Evolutionary conservation across 2,888 invertebrate species (phyloP), one percentile per base, ranked within the genome.

Genomic region (Altica lythri): DNA sequence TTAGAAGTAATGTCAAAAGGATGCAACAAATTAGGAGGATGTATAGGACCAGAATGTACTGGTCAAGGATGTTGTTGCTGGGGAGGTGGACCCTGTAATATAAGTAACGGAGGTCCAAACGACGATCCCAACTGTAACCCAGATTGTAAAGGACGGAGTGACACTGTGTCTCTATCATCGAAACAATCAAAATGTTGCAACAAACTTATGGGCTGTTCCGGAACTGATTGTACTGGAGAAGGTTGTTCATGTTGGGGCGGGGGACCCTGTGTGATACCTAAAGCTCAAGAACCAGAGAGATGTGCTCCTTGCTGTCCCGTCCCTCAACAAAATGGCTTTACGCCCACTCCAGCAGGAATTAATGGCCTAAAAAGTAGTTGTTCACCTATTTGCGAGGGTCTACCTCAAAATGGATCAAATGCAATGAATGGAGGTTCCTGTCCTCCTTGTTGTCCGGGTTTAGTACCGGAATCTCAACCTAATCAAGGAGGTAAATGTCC

Each of bases 101-200:
- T n/a, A n/a, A n/a, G n/a, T n/a, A n/a, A n/a, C n/a, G n/a, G n/a
- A n/a, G n/a, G n/a, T n/a, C n/a, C n/a, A n/a, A 34, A 12, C 2
- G 13, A 34, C 6, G 34, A 34, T 8, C 10, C 34, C 2, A 10
- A 12, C 6, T 34, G 13, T 8, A 14, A 8, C 8, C 34, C 10
- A 2, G 34, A 14, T 9, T 34, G 13, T 5, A 8, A 9, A 2
- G 34, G 34, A 6, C 22, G 8, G 4, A 22, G 4, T 22, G 22
- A 5, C 22, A 8, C 4, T 4, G 22, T 22, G 8, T 22, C 4
- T 8, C 22, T 8, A 4, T 34, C 14, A 12, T 2, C 34, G 2
- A 34, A 12, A 34, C 34, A 35, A 35, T 17, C 35, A 2, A 40
- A 40, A 40, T 4, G 22, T 12, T 40, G 40, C 17, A 40, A 40